Percentiles rank a stretch among this genome's conserved stretches.
Conservation (phyloP, 2,797 vertebrate genomes). For the Malurus splendens region DNA sequence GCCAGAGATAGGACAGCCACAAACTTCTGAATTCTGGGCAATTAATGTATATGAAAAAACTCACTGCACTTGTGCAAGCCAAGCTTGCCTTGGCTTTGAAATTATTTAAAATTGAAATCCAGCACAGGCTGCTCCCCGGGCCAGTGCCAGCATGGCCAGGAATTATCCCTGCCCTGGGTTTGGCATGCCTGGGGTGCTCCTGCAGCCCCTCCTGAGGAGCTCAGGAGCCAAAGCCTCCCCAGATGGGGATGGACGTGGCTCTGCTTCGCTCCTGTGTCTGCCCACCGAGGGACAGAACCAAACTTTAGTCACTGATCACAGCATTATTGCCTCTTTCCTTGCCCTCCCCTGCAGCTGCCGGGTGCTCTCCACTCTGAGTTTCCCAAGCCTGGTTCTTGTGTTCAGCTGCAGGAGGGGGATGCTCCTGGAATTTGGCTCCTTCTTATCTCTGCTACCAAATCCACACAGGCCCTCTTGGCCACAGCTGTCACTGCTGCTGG, state of each 20-base stretch:
- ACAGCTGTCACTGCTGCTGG: neutral
- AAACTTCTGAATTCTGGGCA: neutral
- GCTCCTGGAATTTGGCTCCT: neutral
- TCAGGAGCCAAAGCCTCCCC: rapidly evolving
- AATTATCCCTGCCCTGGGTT: neutral
- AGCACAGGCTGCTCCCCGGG: neutral
- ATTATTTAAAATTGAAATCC: neutral
- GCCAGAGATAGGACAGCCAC: neutral
- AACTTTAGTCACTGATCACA: neutral
- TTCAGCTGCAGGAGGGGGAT: neutral
- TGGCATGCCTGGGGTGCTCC: neutral
- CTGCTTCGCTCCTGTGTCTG: rapidly evolving
- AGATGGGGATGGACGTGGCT: neutral
- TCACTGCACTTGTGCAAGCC: neutral
- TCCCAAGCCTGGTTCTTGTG: neutral
- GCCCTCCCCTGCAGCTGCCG: neutral
- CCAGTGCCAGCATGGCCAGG: neutral
- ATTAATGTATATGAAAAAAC: neutral
- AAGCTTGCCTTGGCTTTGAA: neutral
- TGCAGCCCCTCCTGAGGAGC: neutral
- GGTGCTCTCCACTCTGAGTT: neutral
- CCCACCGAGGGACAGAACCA: neutral
- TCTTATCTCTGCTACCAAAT: conserved; percentile 17
- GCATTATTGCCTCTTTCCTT: neutral
- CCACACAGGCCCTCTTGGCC: neutral